Conservation (phyloP, 1,140 invertebrate species). For the Sitobion miscanthi region DNA sequence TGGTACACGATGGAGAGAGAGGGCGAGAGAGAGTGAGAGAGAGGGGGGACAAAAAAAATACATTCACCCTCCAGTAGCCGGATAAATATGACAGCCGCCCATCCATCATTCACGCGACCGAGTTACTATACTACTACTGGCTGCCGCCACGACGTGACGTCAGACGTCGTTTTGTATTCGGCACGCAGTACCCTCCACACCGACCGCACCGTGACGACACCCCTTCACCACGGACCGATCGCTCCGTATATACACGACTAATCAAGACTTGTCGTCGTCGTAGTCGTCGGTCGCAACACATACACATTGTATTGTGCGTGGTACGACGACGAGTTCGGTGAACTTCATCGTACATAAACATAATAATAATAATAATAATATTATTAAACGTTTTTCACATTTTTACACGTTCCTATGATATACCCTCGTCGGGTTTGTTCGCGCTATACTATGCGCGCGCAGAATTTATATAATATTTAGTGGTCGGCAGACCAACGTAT, state of each 20-base stretch:
- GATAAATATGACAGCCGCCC: conserved; percentile 56
- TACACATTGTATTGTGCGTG: neutral
- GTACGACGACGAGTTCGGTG: neutral
- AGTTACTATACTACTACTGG: conserved; percentile 45
- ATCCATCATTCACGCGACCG: conserved; percentile 56
- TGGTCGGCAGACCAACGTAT: neutral
- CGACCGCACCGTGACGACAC: neutral
- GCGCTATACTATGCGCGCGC: neutral
- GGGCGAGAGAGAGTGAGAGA: neutral
- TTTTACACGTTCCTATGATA: neutral
- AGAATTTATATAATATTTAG: neutral
- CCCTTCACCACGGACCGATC: neutral
- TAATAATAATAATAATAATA: neutral
- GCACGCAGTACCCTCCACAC: conserved; percentile 38
- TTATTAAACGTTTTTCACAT: neutral
- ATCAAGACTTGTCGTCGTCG: conserved; percentile 48
- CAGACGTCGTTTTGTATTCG: conserved; percentile 54
- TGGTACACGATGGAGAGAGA: neutral
- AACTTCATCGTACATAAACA: neutral
- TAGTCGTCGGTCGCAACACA: neutral
- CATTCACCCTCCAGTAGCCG: conserved; percentile 44
- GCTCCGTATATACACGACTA: neutral
- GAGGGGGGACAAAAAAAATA: neutral
- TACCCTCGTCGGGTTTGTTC: neutral
- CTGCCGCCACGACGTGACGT: conserved; percentile 45